Evolutionary conservation across 1,140 invertebrate genomes (phyloP).

Genomic region (Thalassaphorura encarpata): DNA sequence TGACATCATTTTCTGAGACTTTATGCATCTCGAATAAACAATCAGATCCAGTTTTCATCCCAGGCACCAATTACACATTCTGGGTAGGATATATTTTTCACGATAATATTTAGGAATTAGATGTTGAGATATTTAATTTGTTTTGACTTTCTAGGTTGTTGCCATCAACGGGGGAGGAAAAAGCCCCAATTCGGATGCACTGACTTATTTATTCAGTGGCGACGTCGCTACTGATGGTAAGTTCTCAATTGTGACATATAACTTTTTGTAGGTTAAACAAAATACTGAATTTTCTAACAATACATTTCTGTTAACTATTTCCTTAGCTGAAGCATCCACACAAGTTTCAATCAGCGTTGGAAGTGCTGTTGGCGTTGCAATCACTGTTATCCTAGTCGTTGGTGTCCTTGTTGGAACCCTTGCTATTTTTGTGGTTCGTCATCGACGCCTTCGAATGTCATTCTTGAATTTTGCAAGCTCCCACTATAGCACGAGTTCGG

Average conservation of each 20-base stretch:
- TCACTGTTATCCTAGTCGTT: conserved; percentile 44
- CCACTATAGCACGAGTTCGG: conserved; percentile 66
- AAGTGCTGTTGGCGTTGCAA: conserved; percentile 34
- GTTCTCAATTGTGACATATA: conserved; percentile 35
- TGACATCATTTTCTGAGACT: conserved; percentile 27
- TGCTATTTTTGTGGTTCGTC: conserved; percentile 55
- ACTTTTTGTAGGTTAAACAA: neutral
- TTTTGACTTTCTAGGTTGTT: conserved; percentile 44
- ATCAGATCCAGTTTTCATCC: conserved; percentile 48
- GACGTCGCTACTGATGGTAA: conserved; percentile 38
- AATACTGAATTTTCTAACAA: conserved; percentile 1
- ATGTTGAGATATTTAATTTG: conserved; percentile 8
- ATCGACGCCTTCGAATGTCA: conserved; percentile 60
- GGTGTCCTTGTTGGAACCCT: conserved; percentile 50
- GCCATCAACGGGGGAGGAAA: conserved; percentile 50
- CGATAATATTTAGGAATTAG: neutral
- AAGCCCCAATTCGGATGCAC: conserved; percentile 45
- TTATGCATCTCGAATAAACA: conserved; percentile 37
- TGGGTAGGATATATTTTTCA: conserved; percentile 55
- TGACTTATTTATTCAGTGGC: conserved; percentile 19
- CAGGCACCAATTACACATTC: conserved; percentile 57
- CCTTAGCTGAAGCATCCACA: neutral
- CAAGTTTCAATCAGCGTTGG: conserved; percentile 8
- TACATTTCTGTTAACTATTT: neutral
- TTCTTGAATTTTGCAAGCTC: conserved; percentile 73